phyloP scores from a whole-genome alignment of 1,140 invertebrate genomes.

The Plodia interpunctella region DNA sequence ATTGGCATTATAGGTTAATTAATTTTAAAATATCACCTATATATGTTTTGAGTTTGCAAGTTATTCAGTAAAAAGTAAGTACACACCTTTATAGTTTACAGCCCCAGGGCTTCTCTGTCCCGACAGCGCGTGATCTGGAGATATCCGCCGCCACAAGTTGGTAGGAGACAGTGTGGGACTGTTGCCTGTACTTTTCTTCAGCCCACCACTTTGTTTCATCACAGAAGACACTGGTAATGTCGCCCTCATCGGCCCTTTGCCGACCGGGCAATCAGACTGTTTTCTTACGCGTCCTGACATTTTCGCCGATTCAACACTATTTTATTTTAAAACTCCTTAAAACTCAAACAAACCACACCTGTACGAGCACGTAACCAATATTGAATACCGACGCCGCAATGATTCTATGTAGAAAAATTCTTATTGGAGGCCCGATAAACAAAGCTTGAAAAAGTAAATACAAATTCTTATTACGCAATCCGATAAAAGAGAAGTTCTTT shows the following conservation, averaged over 20 bases:
- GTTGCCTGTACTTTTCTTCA: conserved; percentile 80
- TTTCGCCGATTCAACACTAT: conserved; percentile 37
- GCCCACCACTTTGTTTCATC: conserved; percentile 79
- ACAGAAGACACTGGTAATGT: conserved; percentile 85
- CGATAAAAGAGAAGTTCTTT: conserved; percentile 32
- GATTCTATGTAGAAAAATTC: conserved; percentile 62
- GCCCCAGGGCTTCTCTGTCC: conserved; percentile 85
- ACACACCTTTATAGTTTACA: conserved; percentile 82
- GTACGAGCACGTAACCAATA: conserved; percentile 50
- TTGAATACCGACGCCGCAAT: conserved; percentile 56
- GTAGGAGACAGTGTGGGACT: conserved; percentile 82
- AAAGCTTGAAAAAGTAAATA: conserved; percentile 37
- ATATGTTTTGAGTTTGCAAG: too few species aligned
- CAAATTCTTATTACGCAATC: conserved; percentile 38
- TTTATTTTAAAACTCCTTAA: conserved; percentile 27
- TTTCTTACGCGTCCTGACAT: conserved; percentile 83
- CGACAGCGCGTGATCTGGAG: conserved; percentile 82
- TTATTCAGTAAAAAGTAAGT: neutral
- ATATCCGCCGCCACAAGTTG: conserved; percentile 80
- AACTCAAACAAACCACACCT: conserved; percentile 36
- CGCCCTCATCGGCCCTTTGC: conserved; percentile 84
- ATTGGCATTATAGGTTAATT: too few species aligned
- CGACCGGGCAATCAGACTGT: conserved; percentile 81
- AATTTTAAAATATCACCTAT: too few species aligned
- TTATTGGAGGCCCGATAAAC: conserved; percentile 48